Evolutionary conservation across 2,888 invertebrate species (phyloP), one percentile per base, ranked within the genome.

Genomic region (Gibbula magus): DNA sequence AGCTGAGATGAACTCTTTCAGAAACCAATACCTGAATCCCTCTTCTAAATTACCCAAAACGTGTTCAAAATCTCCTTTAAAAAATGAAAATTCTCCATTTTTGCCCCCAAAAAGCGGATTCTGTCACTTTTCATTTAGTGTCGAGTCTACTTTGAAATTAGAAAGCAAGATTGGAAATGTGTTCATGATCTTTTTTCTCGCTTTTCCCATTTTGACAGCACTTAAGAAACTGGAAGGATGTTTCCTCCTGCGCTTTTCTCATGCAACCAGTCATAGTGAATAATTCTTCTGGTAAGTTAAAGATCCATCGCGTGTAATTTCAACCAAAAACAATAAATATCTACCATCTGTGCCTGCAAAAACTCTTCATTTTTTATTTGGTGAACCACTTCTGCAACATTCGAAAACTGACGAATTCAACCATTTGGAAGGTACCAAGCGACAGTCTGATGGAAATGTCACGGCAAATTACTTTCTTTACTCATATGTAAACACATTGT

Each of bases 51-150:
- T 61, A 25, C 61, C 61, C 29, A 29, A 61, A 61, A 61, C 61
- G 25, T 61, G 61, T 61, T 61, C 61, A 25, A 61, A 61, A 25
- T 29, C 29, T 29, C 29, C 25, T 61, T 61, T 29, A n/a, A 25
- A 61, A 61, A 61, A 61, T 29, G 25, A 29, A 25, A 61, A 61
- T 29, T 61, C 18, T 25, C 61, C 25, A 29, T 61, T 61, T 20
- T 61, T 13, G 29, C 29, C 61, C 25, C 10, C 22, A 61, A 61
- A 61, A 61, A 25, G 3, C 13, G 29, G 16, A 61, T 29, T 61
- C 61, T 61, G 61, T 61, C 61, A 61, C 61, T 61, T 61, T 61
- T 61, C 61, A 61, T 61, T 61, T 29, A 61, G 61, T 61, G 61
- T 61, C 61, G 25, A 61, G 61, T 29, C 61, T 29, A 29, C 29